phyloP scores from a whole-genome alignment of 2,797 vertebrate species.

The Sarcophilus harrisii region DNA sequence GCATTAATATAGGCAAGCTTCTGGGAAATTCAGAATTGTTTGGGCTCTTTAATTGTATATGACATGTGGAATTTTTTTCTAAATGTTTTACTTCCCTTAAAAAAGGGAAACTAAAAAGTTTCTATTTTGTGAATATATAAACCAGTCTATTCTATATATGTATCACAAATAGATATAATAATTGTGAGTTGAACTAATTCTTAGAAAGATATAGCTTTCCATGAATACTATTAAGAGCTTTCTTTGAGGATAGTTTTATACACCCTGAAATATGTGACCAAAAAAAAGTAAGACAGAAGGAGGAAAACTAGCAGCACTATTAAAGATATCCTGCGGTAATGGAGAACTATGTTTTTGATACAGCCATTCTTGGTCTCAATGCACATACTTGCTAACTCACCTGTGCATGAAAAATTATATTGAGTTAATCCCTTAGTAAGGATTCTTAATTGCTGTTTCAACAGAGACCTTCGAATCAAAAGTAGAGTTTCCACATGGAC shows the following conservation, averaged over 20 bases:
- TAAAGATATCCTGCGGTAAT: constrained; percentile 84
- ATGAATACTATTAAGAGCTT: constrained; percentile 84
- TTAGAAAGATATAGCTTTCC: constrained; percentile 78
- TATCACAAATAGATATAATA: constrained; percentile 71
- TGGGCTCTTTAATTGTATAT: constrained; percentile 47
- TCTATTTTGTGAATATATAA: not conserved
- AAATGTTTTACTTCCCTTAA: not conserved
- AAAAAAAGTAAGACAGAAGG: constrained; percentile 81
- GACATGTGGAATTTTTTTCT: not conserved
- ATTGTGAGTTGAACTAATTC: constrained; percentile 84
- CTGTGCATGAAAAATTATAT: constrained; percentile 85
- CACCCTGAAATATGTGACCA: constrained; percentile 85
- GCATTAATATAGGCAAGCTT: constrained; percentile 59
- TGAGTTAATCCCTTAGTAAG: constrained; percentile 82
- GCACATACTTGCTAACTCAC: constrained; percentile 84
- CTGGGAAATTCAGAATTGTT: constrained; percentile 49
- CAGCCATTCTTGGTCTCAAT: constrained; percentile 84
- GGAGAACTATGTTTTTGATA: constrained; percentile 83
- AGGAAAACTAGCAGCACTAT: constrained; percentile 77
- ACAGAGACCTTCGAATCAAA: constrained; percentile 82
- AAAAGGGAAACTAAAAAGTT: too few relatives aligned
- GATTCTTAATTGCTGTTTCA: constrained; percentile 82
- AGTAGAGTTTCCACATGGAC: constrained; percentile 75
- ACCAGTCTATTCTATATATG: constrained; percentile 10
- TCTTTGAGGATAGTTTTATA: constrained; percentile 82